Evolutionary conservation across 2,113 vertebrate genomes (phyloP).

Genomic region (Jacana jacana): DNA sequence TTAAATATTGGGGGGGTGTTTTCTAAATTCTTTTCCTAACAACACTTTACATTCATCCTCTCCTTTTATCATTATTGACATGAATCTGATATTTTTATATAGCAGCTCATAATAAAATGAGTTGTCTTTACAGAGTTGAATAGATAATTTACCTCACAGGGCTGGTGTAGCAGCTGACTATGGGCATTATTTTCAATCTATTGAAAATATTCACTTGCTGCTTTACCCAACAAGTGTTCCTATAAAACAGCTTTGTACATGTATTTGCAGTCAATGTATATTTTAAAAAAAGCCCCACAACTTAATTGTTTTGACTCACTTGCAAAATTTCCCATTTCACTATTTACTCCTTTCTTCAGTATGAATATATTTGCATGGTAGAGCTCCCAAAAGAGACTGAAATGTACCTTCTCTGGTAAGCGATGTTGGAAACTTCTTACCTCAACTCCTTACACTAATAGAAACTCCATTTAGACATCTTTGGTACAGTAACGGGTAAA

Average conservation of each 20-base stretch:
- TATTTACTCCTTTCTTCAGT: not conserved
- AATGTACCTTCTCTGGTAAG: not conserved
- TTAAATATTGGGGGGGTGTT: not conserved
- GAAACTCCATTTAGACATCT: not conserved
- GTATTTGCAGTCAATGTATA: not conserved
- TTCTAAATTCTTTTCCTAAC: not conserved
- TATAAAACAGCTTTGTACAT: not conserved
- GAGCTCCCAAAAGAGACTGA: not conserved
- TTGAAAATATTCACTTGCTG: not conserved
- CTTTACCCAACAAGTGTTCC: not conserved
- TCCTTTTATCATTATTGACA: not conserved
- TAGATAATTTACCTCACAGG: not conserved
- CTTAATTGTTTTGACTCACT: not conserved
- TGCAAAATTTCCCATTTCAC: not conserved
- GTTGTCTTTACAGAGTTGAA: not conserved
- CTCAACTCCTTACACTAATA: not conserved
- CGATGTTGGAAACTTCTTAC: not conserved
- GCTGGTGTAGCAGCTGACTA: not conserved
- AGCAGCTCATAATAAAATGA: not conserved
- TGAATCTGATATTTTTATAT: not conserved
- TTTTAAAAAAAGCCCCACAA: not conserved
- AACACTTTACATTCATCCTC: not conserved
- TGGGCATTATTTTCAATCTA: not conserved
- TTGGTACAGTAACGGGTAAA: not conserved
- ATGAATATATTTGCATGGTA: not conserved